Evolutionary conservation across 1,140 invertebrate species (phyloP), one percentile per base, ranked within the genome.

Genomic region (Leptinotarsa lineolata): DNA sequence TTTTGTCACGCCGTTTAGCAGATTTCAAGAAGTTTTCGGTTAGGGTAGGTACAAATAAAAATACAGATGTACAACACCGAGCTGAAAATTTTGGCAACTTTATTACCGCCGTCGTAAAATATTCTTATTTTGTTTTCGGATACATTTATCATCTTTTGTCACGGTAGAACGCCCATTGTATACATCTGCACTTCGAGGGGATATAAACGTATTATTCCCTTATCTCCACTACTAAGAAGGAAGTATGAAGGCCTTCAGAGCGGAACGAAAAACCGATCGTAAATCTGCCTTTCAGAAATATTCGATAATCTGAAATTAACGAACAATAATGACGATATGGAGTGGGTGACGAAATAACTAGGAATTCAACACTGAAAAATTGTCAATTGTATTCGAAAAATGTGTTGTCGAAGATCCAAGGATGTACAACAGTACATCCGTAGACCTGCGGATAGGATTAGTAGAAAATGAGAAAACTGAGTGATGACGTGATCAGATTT

Each of bases 141-240:
- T 18, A 66, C 22, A 66, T 66, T 66, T 66, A 66, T 66, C 64
- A 66, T 66, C 64, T 66, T 66, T 66, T 66, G 64, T 66, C 64
- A 66, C 64, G 64, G 64, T 66, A 66, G 64, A 66, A 66, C 64
- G 64, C 64, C 64, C 64, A 39, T 64, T 66, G 39, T 63, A 63
- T 63, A 21, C 22, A 63, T 63, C 13, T 63, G 60, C 22, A 54
- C 21, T 39, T 30, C 22, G 22, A 44, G 64, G 64, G 64, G 16
- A 39, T 44, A 66, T 44, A 39, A 66, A 66, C 39, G 64, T 39
- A 66, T 66, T 66, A 66, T 66, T n/a, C 30, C 48, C 48, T 54
- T 54, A 54, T 54, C 48, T 54, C 2, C 13, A 54, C 15, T 54
- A 54, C 48, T 54, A 54, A 54, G 48, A 54, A 54, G 48, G 15